A percentile compares a stretch with the other conserved stretches of the same genome.
Conservation (phyloP, 2,797 vertebrate genomes). For the Cirrhinus molitorella region DNA sequence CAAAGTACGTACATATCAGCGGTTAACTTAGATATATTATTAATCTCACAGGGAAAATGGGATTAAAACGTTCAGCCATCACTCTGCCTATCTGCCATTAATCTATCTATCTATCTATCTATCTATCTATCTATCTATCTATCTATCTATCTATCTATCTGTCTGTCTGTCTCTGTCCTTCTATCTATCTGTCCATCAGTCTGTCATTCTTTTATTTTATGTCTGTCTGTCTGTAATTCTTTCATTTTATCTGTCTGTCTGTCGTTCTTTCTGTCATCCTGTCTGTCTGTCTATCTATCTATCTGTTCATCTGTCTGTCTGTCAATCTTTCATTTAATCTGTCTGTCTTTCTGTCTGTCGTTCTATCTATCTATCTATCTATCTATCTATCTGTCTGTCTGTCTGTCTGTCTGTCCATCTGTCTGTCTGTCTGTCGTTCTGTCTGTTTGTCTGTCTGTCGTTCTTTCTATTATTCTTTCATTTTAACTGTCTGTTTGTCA, state of each 20-base stretch:
- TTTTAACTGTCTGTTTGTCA: accelerated
- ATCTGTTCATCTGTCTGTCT: too few relatives aligned
- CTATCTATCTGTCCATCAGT: background rate
- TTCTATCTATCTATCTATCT: background rate
- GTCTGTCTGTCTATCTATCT: too few relatives aligned
- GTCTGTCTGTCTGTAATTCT: too few relatives aligned
- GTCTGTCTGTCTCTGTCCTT: background rate
- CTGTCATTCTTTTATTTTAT: too few relatives aligned
- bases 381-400: too few relatives aligned
- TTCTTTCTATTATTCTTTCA: accelerated
- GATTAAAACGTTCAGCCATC: background rate
- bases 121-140: background rate
- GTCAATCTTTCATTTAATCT: too few relatives aligned
- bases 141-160: too few relatives aligned
- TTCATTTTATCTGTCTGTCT: too few relatives aligned
- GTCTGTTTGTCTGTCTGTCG: too few relatives aligned
- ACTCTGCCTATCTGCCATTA: background rate
- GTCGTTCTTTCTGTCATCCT: too few relatives aligned
- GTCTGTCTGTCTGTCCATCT: too few relatives aligned
- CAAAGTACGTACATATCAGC: background rate
- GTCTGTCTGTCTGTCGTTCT: accelerated
- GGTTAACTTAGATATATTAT: background rate
- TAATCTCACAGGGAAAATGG: background rate
- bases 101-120: background rate
- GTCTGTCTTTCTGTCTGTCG: too few relatives aligned